Percentiles rank a stretch among this genome's conserved stretches.
phyloP scores from a whole-genome alignment of 2,888 invertebrate genomes.

The Dynastes hyllus region DNA sequence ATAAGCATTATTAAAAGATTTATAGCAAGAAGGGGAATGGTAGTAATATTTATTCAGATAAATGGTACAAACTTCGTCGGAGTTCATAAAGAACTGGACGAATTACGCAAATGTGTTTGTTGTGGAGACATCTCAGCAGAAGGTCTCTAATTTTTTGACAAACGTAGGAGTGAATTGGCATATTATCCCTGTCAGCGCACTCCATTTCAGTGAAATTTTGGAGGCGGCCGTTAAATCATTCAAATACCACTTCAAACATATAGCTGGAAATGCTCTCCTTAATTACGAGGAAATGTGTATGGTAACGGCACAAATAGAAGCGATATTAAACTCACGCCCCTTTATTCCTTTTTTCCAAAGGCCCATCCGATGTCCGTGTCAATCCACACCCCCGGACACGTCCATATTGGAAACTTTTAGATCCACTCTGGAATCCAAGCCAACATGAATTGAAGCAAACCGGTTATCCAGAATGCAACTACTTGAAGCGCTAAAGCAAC shows the following conservation, averaged over 20 bases:
- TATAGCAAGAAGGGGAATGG: slow-evolving; percentile 14
- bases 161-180: background rate
- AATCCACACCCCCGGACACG: background rate
- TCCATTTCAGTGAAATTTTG: slow-evolving; percentile 13
- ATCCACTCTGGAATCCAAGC: background rate
- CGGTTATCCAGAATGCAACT: background rate
- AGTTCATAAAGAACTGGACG: slow-evolving; percentile 51
- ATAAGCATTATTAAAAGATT: slow-evolving; percentile 3
- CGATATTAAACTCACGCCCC: background rate
- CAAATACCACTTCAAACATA: slow-evolving; percentile 15
- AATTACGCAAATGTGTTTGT: slow-evolving; percentile 17
- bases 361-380: background rate
- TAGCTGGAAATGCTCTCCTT: background rate
- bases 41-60: slow-evolving; percentile 58
- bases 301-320: background rate
- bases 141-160: background rate
- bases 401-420: background rate
- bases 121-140: slow-evolving; percentile 6
- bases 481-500: background rate
- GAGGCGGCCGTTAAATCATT: slow-evolving; percentile 7
- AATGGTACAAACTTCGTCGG: slow-evolving; percentile 60
- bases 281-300: slow-evolving; percentile 19
- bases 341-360: background rate
- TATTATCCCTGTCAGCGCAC: slow-evolving; percentile 14
- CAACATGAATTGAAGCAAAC: background rate